These are phyloP conservation scores for Leuciscus idus DNA, from an alignment of 2,113 vertebrate species.

Conservation along the genomic window DNA sequence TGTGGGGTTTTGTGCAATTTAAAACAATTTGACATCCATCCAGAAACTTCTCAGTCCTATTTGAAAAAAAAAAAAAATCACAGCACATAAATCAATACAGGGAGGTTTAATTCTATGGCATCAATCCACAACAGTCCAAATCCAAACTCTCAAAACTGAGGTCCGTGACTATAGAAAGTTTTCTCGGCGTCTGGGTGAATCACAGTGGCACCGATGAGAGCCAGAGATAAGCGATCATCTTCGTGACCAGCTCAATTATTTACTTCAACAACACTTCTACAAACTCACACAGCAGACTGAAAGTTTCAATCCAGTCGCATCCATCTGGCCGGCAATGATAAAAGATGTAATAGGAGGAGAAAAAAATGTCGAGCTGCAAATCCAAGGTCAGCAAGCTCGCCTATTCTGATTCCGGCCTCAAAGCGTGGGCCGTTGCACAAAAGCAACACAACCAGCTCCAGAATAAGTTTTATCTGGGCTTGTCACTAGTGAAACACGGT, in stretches of 20 bases:
- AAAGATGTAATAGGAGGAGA: constrained; percentile 8
- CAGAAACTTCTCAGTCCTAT: not conserved
- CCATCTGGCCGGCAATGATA: constrained; percentile 25
- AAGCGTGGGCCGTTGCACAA: not conserved
- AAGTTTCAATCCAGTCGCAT: constrained; percentile 31
- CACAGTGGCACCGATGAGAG: not conserved
- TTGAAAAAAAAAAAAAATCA: not conserved
- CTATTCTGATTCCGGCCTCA: not conserved
- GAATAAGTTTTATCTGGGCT: constrained; percentile 13
- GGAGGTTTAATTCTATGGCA: not conserved
- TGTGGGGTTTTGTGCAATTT: not conserved
- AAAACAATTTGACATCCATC: not conserved
- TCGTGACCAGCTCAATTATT: constrained; percentile 27
- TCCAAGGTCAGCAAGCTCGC: constrained; percentile 6
- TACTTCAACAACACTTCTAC: constrained; percentile 10
- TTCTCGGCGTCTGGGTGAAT: not conserved
- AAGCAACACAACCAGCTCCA: not conserved
- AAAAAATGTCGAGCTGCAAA: not conserved
- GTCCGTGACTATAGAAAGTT: constrained; percentile 9
- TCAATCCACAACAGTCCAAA: not conserved
- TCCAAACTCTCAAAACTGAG: not conserved
- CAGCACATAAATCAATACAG: not conserved
- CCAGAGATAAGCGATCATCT: not conserved
- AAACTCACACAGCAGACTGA: constrained; percentile 22
- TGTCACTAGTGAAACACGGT: constrained; percentile 30